These are phyloP conservation scores for Talpa occidentalis DNA, from an alignment of 2,113 vertebrate species.

Conservation along the genomic window DNA sequence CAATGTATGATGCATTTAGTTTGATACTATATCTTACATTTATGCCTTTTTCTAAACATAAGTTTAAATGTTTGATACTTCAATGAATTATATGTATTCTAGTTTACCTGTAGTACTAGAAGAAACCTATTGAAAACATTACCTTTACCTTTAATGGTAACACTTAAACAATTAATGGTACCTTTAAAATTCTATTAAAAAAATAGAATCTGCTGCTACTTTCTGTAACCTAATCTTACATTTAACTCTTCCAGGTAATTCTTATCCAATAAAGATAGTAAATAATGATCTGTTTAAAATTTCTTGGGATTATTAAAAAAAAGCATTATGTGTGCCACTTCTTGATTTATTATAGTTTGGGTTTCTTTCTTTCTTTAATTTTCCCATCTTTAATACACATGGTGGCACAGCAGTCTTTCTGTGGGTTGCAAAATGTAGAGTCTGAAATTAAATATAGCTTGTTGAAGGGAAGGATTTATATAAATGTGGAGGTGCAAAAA, in stretches of 20 bases:
- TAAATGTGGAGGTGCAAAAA: background rate
- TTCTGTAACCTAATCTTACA: background rate
- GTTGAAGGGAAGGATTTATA: background rate
- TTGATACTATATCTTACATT: background rate
- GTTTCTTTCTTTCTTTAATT: slow-evolving; percentile 29
- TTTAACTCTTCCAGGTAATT: background rate
- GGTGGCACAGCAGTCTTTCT: background rate
- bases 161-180: background rate
- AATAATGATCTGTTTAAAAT: background rate
- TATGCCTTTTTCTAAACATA: background rate
- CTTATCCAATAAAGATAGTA: slow-evolving; percentile 10
- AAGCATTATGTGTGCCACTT: background rate
- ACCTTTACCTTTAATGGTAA: slow-evolving; percentile 1
- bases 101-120: background rate
- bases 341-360: slow-evolving; percentile 33
- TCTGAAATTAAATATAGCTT: background rate
- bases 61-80: background rate
- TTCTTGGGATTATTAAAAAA: background rate
- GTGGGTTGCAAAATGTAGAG: slow-evolving; percentile 14
- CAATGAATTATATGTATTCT: background rate
- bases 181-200: slow-evolving; percentile 47
- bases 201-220: background rate
- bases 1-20: background rate
- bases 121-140: slow-evolving; percentile 3
- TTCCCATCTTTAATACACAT: background rate